Conservation (phyloP, 1,140 invertebrate genomes). For the Amphibalanus amphitrite region DNA sequence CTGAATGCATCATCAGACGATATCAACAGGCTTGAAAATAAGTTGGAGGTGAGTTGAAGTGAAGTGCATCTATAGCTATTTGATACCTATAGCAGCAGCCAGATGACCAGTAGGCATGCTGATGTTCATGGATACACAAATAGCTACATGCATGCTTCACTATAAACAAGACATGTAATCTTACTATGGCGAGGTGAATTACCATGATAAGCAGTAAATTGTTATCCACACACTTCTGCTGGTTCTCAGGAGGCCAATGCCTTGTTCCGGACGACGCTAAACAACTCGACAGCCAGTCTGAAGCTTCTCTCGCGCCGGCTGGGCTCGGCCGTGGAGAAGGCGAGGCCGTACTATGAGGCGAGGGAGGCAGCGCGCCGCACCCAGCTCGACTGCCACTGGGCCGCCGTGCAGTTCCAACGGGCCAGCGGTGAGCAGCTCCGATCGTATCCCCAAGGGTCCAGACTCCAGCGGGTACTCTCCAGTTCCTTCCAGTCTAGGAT, state of each 20-base stretch:
- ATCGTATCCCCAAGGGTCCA: no score
- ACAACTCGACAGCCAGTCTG: slow-evolving; percentile 65
- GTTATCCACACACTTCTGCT: no score
- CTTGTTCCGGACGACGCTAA: slow-evolving; percentile 60
- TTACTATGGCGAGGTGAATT: no score
- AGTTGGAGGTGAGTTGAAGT: slow-evolving; percentile 60
- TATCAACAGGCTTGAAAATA: slow-evolving; percentile 83
- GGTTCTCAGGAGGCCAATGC: slow-evolving; percentile 52
- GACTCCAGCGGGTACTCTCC: slow-evolving; percentile 18
- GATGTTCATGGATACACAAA: no score
- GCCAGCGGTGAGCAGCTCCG: slow-evolving; percentile 50
- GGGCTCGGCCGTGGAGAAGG: slow-evolving; percentile 69
- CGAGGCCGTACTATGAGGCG: slow-evolving; percentile 79
- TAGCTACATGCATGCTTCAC: no score
- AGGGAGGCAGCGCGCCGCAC: slow-evolving; percentile 44
- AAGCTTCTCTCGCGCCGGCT: slow-evolving; percentile 66
- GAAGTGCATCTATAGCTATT: no score
- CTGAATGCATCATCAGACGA: slow-evolving; percentile 86
- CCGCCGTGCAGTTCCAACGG: slow-evolving; percentile 77
- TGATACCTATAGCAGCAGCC: no score
- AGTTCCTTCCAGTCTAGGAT: slow-evolving; percentile 4
- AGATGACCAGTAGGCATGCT: no score
- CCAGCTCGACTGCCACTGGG: slow-evolving; percentile 65
- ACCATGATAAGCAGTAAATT: no score
- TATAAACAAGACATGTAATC: no score